These are phyloP conservation scores for Equus przewalskii DNA, from an alignment of 2,113 vertebrate genomes.

Conservation along the genomic window DNA sequence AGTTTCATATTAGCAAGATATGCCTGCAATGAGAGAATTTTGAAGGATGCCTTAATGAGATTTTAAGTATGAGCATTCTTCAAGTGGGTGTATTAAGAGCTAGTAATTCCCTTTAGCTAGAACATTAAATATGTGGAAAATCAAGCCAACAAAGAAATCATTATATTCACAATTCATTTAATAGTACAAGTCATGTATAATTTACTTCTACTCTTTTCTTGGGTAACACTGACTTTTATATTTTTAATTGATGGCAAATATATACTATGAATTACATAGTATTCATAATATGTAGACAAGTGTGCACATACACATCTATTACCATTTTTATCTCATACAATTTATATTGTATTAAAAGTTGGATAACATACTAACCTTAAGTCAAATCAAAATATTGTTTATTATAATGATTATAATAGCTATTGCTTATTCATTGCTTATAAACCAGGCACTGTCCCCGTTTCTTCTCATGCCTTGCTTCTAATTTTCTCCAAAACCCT, in stretches of 20 bases:
- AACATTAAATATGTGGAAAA: constrained; percentile 49
- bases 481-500: neutral
- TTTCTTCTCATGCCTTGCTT: neutral
- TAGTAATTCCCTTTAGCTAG: constrained; percentile 37
- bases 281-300: neutral
- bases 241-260: neutral
- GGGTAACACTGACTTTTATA: constrained; percentile 41
- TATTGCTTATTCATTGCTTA: neutral
- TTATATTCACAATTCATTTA: neutral
- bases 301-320: neutral
- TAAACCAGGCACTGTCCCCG: neutral
- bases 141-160: constrained; percentile 38
- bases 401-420: neutral
- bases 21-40: neutral
- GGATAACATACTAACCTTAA: neutral
- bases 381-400: neutral
- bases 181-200: neutral
- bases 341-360: neutral
- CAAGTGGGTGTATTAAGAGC: neutral
- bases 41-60: neutral
- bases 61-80: constrained; percentile 37
- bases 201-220: constrained; percentile 18
- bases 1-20: neutral
- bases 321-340: neutral
- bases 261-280: neutral